These are phyloP conservation scores for Atethmia centrago DNA, from an alignment of 2,888 invertebrate genomes.

Conservation along the genomic window DNA sequence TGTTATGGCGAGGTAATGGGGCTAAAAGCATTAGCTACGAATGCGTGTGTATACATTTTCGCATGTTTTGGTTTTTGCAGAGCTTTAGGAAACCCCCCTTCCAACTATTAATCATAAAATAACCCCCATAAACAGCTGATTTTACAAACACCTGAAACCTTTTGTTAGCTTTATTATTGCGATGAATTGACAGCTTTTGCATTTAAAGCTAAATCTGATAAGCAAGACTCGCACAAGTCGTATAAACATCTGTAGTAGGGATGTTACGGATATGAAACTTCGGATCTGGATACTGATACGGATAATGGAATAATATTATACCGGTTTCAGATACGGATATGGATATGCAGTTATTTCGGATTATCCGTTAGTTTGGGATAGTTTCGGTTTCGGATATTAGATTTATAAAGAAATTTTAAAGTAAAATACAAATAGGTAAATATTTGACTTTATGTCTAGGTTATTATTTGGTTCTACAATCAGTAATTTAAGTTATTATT, in stretches of 20 bases:
- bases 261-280: no score
- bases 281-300: no score
- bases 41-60: neutral
- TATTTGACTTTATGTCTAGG: no score
- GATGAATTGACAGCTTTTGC: neutral
- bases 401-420: no score
- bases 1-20: neutral
- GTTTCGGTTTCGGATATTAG: no score
- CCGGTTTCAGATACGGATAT: no score
- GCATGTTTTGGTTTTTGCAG: neutral
- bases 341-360: no score
- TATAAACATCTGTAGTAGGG: conserved; percentile 24
- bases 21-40: neutral
- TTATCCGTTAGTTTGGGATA: no score
- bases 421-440: no score
- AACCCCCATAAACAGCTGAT: neutral
- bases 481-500: no score
- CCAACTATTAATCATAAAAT: neutral
- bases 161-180: neutral
- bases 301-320: no score
- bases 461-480: no score
- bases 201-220: neutral
- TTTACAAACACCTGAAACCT: neutral
- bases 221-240: neutral
- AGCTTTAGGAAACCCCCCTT: neutral